Conservation (phyloP, 2,888 invertebrate species). For the Pherbina coryleti region DNA sequence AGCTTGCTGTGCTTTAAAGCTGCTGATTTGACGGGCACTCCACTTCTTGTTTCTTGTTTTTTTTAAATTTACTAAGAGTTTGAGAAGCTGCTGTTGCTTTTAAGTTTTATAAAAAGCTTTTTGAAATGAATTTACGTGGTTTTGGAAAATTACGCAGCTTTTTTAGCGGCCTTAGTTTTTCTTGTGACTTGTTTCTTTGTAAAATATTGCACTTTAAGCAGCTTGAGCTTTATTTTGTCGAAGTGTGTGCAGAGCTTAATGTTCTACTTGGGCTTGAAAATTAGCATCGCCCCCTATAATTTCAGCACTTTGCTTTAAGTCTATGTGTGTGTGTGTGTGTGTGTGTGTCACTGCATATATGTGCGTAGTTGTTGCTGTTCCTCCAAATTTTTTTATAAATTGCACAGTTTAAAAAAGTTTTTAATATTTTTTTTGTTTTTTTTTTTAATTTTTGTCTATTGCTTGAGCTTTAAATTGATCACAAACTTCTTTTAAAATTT, state of each 20-base stretch:
- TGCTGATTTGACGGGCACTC: no score
- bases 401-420: background rate
- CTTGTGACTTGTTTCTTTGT: background rate
- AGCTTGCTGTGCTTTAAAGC: no score
- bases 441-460: background rate
- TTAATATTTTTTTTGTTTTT: background rate
- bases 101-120: no score
- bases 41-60: no score
- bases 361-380: background rate
- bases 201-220: background rate
- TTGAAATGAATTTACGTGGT: no score
- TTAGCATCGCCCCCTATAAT: background rate
- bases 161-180: no score
- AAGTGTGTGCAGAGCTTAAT: background rate
- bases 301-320: background rate
- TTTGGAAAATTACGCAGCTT: no score
- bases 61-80: no score
- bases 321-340: background rate
- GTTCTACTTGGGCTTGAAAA: background rate
- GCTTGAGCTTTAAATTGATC: slow-evolving; percentile 1
- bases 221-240: no score
- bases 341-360: no score
- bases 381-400: background rate
- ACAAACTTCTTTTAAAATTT: slow-evolving; percentile 1
- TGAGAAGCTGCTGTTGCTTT: no score